phyloP scores from a whole-genome alignment of 2,888 invertebrate species.

The Chirona hameri region DNA sequence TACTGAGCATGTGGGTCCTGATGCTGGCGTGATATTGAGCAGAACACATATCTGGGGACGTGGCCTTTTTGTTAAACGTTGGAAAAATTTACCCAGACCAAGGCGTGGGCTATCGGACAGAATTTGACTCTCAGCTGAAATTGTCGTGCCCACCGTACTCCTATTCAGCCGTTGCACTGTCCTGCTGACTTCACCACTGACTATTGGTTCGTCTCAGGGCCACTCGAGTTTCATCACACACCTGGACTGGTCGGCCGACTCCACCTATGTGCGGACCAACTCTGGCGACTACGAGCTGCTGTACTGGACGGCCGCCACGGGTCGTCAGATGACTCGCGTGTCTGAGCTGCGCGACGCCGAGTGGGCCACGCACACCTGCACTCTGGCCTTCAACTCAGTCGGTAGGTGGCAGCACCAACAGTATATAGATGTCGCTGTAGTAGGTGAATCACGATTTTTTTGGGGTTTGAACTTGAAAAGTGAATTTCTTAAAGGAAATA shows the following conservation, averaged over 20 bases:
- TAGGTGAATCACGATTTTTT: conserved; percentile 37
- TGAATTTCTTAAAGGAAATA: too few relatives aligned
- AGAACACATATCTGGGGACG: too few relatives aligned
- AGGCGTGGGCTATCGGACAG: too few relatives aligned
- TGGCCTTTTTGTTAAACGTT: too few relatives aligned
- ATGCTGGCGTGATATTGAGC: too few relatives aligned
- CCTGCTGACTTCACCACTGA: too few relatives aligned
- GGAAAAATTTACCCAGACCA: too few relatives aligned
- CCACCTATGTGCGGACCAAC: conserved; percentile 70
- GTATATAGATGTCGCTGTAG: too few relatives aligned
- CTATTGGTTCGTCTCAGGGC: conserved; percentile 58
- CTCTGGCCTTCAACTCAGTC: conserved; percentile 70
- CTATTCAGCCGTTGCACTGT: too few relatives aligned
- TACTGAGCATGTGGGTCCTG: too few relatives aligned
- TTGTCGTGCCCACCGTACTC: too few relatives aligned
- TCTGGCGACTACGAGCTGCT: conserved; percentile 85
- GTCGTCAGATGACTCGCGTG: conserved; percentile 71
- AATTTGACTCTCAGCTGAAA: too few relatives aligned
- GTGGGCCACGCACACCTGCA: conserved; percentile 76
- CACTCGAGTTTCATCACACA: conserved; percentile 87
- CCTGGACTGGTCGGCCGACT: conserved; percentile 82
- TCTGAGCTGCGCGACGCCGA: conserved; percentile 67
- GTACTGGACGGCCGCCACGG: conserved; percentile 82
- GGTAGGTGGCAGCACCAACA: conserved; percentile 50
- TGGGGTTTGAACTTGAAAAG: neutral